Percentiles rank a stretch among this genome's conserved stretches.
Conservation (phyloP, 1,140 invertebrate species). For the Octopus sinensis region DNA sequence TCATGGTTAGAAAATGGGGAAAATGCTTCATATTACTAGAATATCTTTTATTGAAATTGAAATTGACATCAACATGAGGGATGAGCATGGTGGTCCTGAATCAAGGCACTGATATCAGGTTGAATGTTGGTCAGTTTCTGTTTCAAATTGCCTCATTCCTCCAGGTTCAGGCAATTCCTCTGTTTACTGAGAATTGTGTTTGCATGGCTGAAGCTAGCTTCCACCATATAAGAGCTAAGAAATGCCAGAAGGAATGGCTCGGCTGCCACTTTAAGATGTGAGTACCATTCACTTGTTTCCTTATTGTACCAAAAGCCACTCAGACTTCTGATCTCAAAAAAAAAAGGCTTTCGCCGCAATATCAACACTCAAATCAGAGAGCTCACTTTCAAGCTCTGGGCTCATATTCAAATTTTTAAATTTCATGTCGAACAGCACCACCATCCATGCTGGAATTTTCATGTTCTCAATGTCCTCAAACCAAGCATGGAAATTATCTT, state of each 20-base stretch:
- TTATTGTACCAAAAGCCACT: background rate
- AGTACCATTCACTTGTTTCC: background rate
- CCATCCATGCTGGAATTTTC: slow-evolving; percentile 1
- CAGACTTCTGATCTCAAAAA: background rate
- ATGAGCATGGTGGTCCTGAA: too few relatives aligned
- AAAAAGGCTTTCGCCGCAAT: slow-evolving; percentile 2
- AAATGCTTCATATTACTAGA: too few relatives aligned
- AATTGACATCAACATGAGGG: too few relatives aligned
- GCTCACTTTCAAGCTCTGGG: background rate
- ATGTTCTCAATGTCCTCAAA: slow-evolving; percentile 8
- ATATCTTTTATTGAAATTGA: too few relatives aligned
- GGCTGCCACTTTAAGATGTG: background rate
- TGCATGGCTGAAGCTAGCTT: too few relatives aligned
- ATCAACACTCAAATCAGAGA: background rate
- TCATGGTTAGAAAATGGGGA: too few relatives aligned
- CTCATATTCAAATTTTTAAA: background rate
- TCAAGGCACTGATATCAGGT: too few relatives aligned
- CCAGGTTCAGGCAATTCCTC: too few relatives aligned
- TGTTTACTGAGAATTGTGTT: too few relatives aligned
- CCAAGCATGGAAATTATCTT: background rate
- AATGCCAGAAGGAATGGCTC: background rate
- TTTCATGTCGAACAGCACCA: background rate
- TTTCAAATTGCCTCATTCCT: too few relatives aligned
- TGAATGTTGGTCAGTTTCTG: too few relatives aligned
- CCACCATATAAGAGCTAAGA: too few relatives aligned